Percentiles rank a stretch among this genome's conserved stretches.
These are phyloP conservation scores for Epirrita christyi DNA, from an alignment of 2,888 invertebrate species.

Conservation along the genomic window DNA sequence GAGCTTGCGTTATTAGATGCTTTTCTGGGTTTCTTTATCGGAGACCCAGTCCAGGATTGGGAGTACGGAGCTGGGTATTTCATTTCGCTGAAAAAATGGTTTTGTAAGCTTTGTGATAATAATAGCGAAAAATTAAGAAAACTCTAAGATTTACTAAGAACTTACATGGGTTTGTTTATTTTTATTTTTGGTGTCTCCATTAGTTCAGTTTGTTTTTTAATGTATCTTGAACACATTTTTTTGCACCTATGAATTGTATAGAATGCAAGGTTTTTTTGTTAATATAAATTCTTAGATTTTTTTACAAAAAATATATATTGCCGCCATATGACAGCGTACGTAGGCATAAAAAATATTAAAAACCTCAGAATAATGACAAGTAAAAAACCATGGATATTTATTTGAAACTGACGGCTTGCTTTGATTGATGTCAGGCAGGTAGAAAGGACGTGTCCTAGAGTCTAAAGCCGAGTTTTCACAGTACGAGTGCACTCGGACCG, in stretches of 20 bases:
- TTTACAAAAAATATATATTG: conserved; percentile 14
- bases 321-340: conserved; percentile 18
- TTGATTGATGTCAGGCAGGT: no score
- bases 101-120: no score
- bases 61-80: conserved; percentile 28
- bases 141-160: no score
- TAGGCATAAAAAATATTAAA: no score
- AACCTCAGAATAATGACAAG: no score
- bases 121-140: no score
- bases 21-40: conserved; percentile 1
- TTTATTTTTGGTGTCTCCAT: conserved; percentile 16
- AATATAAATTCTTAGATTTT: conserved; percentile 8
- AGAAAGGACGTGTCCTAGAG: no score
- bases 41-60: conserved; percentile 21
- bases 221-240: conserved; percentile 15
- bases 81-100: conserved; percentile 24
- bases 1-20: conserved; percentile 4
- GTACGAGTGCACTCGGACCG: no score
- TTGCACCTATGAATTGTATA: background rate
- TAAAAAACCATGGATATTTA: no score
- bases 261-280: background rate
- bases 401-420: no score
- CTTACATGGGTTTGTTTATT: conserved; percentile 16
- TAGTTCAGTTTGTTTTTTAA: conserved; percentile 9
- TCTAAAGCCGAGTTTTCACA: no score